Evolutionary conservation across 2,797 vertebrate species (phyloP).

Genomic region (Rhadinocentrus ornatus): DNA sequence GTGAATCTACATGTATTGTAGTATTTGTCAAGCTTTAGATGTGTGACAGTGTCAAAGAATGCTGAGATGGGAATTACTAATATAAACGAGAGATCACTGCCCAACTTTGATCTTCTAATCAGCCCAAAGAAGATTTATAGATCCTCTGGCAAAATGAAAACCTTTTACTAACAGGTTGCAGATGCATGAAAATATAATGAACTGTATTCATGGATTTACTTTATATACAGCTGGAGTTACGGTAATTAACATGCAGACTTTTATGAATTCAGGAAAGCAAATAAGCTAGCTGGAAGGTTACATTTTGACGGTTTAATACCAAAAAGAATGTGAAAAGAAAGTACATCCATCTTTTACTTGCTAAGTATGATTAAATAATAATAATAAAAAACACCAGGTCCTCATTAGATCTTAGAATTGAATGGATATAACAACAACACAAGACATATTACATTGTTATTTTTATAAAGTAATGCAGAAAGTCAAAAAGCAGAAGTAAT

Average conservation of each 20-base stretch:
- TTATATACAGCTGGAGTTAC: not conserved
- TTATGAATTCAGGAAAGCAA: not conserved
- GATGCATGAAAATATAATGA: not conserved
- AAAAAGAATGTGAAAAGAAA: not conserved
- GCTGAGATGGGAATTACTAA: conserved; percentile 13
- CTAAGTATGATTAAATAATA: not conserved
- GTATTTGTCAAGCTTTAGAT: not conserved
- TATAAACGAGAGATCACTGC: fast-evolving
- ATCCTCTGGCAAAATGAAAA: conserved; percentile 4
- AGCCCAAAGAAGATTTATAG: not conserved
- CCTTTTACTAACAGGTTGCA: conserved; percentile 15
- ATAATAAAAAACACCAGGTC: not conserved
- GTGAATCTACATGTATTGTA: not conserved
- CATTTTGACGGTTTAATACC: not conserved
- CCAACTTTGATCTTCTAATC: conserved; percentile 4
- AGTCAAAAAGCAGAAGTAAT: too few relatives aligned
- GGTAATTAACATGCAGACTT: conserved; percentile 2
- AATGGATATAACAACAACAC: too few relatives aligned
- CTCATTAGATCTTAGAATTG: too few relatives aligned
- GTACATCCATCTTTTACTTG: not conserved
- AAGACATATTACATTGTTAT: too few relatives aligned
- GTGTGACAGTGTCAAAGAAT: not conserved
- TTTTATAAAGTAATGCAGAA: too few relatives aligned
- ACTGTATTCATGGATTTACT: not conserved
- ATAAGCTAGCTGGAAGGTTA: not conserved